Evolutionary conservation across 2,888 invertebrate genomes (phyloP), one percentile per base, ranked within the genome.

Genomic region (Eupithecia inturbata): DNA sequence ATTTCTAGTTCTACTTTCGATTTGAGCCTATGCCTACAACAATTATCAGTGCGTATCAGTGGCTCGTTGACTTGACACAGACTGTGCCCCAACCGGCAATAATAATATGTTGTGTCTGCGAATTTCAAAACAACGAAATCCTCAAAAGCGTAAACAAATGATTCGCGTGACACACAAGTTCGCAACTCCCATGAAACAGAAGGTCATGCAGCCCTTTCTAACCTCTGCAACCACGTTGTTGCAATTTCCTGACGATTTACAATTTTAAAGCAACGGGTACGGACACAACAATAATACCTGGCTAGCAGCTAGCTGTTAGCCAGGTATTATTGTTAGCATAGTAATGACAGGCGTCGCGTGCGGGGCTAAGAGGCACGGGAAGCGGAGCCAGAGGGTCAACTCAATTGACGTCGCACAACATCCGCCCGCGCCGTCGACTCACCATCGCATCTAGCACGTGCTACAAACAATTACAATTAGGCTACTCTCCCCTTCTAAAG

Each of bases 371-470:
- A 82, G 86, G 84, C 83, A 88, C 91, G 92, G 91, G 89, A 91
- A 88, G 87, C 85, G 87, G 82, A 86, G 88, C 84, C 90, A 89
- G 90, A 88, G 92, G 93, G 93, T 93, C 93, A 93, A 93, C 89
- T 91, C 93, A 93, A 94, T 93, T 93, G 92, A 90, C 88, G 91
- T 85, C 88, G 90, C 86, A 87, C 84, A 85, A 90, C 92, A 90
- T 92, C 92, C 93, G 92, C 89, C 85, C 41, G 36, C 36, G 41
- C 83, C 81, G 78, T 81, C 85, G 87, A 84, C 83, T 85, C 84
- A 86, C 81, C 85, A 85, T 83, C 82, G 81, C 82, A 83, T 82
- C 82, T 80, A 82, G 88, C 91, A 91, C 92, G 91, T 89, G 90
- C 89, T 85, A 80, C 81, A 77, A 80, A 76, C 85, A 87, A 87